These are phyloP conservation scores for Alcis repandata DNA, from an alignment of 2,888 invertebrate genomes.

Conservation along the genomic window DNA sequence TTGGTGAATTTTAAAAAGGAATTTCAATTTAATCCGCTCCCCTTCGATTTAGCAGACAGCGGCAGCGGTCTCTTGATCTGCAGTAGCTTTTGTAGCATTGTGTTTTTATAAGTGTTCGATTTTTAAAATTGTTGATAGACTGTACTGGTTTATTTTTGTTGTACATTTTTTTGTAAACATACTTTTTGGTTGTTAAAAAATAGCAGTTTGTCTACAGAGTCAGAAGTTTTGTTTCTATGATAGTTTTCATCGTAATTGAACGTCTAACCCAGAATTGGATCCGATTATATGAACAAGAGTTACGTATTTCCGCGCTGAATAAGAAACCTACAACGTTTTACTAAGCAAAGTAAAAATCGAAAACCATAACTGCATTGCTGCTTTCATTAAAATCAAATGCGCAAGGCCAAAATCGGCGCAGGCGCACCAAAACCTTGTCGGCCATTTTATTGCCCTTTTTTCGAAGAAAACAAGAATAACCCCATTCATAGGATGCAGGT, in stretches of 20 bases:
- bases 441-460: slow-evolving; percentile 81
- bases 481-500: slow-evolving; percentile 83
- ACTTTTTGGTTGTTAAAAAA: background rate
- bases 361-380: background rate
- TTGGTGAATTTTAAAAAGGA: slow-evolving; percentile 85
- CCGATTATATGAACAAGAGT: too few relatives aligned
- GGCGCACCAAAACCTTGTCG: slow-evolving; percentile 78
- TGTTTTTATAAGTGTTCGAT: slow-evolving; percentile 54
- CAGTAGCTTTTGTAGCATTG: slow-evolving; percentile 34
- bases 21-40: slow-evolving; percentile 83
- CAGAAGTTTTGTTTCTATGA: too few relatives aligned
- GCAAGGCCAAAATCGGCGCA: slow-evolving; percentile 76
- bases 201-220: too few relatives aligned
- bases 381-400: slow-evolving; percentile 62
- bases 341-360: too few relatives aligned
- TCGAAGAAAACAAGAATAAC: slow-evolving; percentile 73
- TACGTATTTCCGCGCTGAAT: too few relatives aligned
- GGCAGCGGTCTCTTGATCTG: slow-evolving; percentile 64
- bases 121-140: slow-evolving; percentile 46
- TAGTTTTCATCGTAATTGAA: too few relatives aligned
- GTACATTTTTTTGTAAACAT: background rate
- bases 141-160: background rate
- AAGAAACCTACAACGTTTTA: too few relatives aligned
- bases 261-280: too few relatives aligned
- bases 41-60: slow-evolving; percentile 73